Conservation (phyloP, 2,797 vertebrate genomes). For the Chaunax sp. region DNA sequence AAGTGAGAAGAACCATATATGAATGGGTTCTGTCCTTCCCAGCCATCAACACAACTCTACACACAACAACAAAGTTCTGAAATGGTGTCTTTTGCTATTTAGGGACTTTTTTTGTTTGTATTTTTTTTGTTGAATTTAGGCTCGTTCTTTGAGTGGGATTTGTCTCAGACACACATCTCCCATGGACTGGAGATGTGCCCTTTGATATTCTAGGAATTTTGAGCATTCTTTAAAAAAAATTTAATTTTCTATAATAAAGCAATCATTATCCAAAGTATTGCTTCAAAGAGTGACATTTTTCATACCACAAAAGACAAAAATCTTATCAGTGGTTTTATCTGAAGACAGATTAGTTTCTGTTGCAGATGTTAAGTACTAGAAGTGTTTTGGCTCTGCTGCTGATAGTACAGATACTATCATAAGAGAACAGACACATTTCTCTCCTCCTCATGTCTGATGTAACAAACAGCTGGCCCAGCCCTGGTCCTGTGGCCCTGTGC, state of each 20-base stretch:
- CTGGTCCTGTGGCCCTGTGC: not conserved
- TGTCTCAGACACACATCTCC: too few relatives aligned
- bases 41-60: too few relatives aligned
- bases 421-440: not conserved
- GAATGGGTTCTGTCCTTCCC: too few relatives aligned
- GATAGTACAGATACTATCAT: conserved; percentile 10
- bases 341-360: not conserved
- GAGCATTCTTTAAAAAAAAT: too few relatives aligned
- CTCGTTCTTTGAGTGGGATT: too few relatives aligned
- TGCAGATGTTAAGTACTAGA: conserved; percentile 2
- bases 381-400: conserved; percentile 14
- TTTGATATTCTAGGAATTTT: too few relatives aligned
- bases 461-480: conserved; percentile 1
- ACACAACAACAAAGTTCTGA: too few relatives aligned
- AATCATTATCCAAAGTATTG: not conserved
- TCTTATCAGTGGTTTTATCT: conserved; percentile 7
- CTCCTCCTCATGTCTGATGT: not conserved
- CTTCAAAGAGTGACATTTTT: not conserved
- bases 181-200: too few relatives aligned
- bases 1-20: too few relatives aligned
- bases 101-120: too few relatives aligned
- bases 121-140: too few relatives aligned
- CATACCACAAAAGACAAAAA: not conserved
- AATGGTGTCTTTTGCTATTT: too few relatives aligned
- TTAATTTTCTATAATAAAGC: not conserved